phyloP scores from a whole-genome alignment of 2,888 invertebrate genomes.

The Lasioglossum calceatum region DNA sequence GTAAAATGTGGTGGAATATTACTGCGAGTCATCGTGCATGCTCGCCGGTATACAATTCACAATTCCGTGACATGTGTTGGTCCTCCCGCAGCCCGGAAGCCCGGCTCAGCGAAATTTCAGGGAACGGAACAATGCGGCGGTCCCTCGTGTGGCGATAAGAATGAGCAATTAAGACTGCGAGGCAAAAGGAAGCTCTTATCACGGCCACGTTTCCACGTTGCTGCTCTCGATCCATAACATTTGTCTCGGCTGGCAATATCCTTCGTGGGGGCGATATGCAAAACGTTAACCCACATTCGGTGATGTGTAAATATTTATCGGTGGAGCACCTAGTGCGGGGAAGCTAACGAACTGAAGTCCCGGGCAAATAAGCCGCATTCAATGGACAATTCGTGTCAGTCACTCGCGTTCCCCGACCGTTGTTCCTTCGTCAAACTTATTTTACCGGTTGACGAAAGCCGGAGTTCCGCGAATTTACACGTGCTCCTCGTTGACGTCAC shows the following conservation, averaged over 20 bases:
- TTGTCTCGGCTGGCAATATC: slow-evolving; percentile 57
- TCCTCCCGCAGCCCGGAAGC: neutral
- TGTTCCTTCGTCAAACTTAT: slow-evolving; percentile 13
- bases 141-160: slow-evolving; percentile 45
- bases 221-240: slow-evolving; percentile 67
- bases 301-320: slow-evolving; percentile 71
- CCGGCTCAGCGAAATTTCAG: neutral
- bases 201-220: slow-evolving; percentile 47
- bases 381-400: slow-evolving; percentile 43
- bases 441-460: slow-evolving; percentile 10
- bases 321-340: slow-evolving; percentile 47
- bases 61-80: neutral
- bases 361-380: slow-evolving; percentile 40
- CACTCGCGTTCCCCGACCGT: slow-evolving; percentile 15
- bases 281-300: slow-evolving; percentile 70
- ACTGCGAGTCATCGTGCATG: neutral
- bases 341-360: slow-evolving; percentile 52
- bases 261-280: slow-evolving; percentile 67
- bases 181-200: slow-evolving; percentile 66
- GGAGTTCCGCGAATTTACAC: neutral
- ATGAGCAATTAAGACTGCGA: slow-evolving; percentile 55
- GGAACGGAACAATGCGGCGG: slow-evolving; percentile 22
- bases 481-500: neutral
- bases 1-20: too few species aligned
- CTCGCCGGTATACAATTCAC: neutral